These are phyloP conservation scores for Diaprepes abbreviatus DNA, from an alignment of 2,888 invertebrate species.

Conservation along the genomic window DNA sequence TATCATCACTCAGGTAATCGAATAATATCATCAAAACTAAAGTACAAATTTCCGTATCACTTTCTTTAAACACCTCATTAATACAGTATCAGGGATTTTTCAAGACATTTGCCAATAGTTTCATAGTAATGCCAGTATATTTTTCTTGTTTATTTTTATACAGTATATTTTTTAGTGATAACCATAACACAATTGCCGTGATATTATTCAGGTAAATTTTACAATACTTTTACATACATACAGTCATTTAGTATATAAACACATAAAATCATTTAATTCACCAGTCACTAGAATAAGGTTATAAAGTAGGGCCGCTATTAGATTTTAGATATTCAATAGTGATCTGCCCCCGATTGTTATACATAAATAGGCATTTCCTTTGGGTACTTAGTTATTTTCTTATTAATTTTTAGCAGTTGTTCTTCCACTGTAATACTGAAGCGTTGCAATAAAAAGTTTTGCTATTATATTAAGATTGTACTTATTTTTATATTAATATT, in stretches of 20 bases:
- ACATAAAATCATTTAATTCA: conserved; percentile 27
- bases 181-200: conserved; percentile 26
- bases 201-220: conserved; percentile 40
- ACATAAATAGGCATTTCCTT: not conserved
- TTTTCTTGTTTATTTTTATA: conserved; percentile 20
- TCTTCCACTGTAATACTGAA: conserved; percentile 25
- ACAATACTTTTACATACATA: conserved; percentile 23
- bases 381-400: conserved; percentile 23
- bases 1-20: conserved; percentile 56
- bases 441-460: conserved; percentile 16
- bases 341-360: not conserved
- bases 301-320: conserved; percentile 31
- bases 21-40: conserved; percentile 57
- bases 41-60: conserved; percentile 60
- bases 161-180: conserved; percentile 13
- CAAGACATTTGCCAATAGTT: conserved; percentile 10
- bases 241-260: conserved; percentile 31
- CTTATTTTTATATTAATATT: conserved; percentile 33
- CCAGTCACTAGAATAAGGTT: conserved; percentile 36
- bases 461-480: conserved; percentile 20
- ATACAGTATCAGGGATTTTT: conserved; percentile 24
- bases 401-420: conserved; percentile 22
- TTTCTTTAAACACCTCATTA: conserved; percentile 39
- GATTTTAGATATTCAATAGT: conserved; percentile 21
- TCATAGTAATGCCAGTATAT: conserved; percentile 11